Evolutionary conservation across 2,113 vertebrate species (phyloP).

Genomic region (Oophaga pumilio): DNA sequence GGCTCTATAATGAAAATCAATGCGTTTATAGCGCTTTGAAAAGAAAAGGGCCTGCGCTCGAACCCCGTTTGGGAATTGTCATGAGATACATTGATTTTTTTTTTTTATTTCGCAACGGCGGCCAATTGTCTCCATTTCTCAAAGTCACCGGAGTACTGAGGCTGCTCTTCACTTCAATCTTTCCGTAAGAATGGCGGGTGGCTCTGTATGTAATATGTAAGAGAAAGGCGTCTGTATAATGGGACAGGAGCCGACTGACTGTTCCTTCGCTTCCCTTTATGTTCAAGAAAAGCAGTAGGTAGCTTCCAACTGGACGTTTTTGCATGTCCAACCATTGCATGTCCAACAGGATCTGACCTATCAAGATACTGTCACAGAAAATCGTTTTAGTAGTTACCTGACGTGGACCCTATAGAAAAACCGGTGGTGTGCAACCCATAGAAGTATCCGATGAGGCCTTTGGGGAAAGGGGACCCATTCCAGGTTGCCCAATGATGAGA

Average conservation of each 20-base stretch:
- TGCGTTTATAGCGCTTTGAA: slow-evolving; percentile 37
- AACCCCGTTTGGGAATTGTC: slow-evolving; percentile 31
- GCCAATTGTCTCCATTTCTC: slow-evolving; percentile 41
- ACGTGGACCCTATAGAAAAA: not conserved
- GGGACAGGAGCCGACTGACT: not conserved
- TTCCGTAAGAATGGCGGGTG: slow-evolving; percentile 8
- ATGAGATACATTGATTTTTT: slow-evolving; percentile 52
- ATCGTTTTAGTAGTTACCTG: too few relatives aligned
- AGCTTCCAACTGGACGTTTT: not conserved
- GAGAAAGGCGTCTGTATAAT: not conserved
- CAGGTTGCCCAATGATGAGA: not conserved
- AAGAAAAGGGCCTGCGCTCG: slow-evolving; percentile 21
- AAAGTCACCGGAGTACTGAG: slow-evolving; percentile 20
- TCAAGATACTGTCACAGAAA: too few relatives aligned
- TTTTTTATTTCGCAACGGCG: slow-evolving; percentile 9
- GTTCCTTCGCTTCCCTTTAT: not conserved
- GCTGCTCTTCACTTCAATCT: slow-evolving; percentile 14
- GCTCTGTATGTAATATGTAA: not conserved
- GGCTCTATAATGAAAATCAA: slow-evolving; percentile 45
- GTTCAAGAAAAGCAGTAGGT: not conserved
- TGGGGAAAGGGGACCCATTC: not conserved
- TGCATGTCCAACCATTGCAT: not conserved
- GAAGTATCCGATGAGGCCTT: too few relatives aligned
- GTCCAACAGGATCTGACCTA: not conserved
- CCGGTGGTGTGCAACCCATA: not conserved